Base-by-base conservation (phyloP, 2,113 vertebrate genomes). In the Leucopsar rothschildi region DNA sequence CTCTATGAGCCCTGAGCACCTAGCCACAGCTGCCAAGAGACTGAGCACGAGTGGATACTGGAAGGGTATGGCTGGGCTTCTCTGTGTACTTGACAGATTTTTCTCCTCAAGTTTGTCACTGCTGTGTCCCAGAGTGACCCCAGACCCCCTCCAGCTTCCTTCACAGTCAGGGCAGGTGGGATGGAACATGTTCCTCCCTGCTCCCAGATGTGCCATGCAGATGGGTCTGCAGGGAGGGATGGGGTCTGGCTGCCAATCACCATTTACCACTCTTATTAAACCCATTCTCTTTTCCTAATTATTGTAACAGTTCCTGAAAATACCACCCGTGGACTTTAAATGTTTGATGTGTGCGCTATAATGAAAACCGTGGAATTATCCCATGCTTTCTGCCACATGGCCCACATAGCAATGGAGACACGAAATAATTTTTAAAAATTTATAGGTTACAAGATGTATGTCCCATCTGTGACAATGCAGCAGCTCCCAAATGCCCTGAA, bases 341-440 rank as follows among this genome's bases (percentile, higher is more conserved):
- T 90, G 82, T 92, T 96, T 95, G 83, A 92, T 92, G 77, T 52
- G 44, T 68, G 33, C 44, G 72, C 69, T 73, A 19, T 53, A 72
- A 79, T 78, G 86, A 82, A 94, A 91, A 90, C 80, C 68, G 68
- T 40, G 53, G 87, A 94, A 95, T 94, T 87, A 92, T 76, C 85
- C 90, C 12, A 28, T 29, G 53, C 85, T 95, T 0, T 1, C 77
- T 88, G 95, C 94, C 93, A 82, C 95, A 96, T 88, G 94, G 95
- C 93, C 88, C 88, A 77, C 90, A 66, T 44, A 82, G 93, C 88
- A 90, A 65, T 5, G 29, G 76, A 88, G 73, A 85, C 33, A 63
- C 69, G 88, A 80, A 96, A 97, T 95, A 88, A 95, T 95, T 97
- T 96, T 93, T 53, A 95, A 96, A 97, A 90, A 97, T 94, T 94